Conservation (phyloP, 2,888 invertebrate species). For the Cataglyphis altisquamis region DNA sequence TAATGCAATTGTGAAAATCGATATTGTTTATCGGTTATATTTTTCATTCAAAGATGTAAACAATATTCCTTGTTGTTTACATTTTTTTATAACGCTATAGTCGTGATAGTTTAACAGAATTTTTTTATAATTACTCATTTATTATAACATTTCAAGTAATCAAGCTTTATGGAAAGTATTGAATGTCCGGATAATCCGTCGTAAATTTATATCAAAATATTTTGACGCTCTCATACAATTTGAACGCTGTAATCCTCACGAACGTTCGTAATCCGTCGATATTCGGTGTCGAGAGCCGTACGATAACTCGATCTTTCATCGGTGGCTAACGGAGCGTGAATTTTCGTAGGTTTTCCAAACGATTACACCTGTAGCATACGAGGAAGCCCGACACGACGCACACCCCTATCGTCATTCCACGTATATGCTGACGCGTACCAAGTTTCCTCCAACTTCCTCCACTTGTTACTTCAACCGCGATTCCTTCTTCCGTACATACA, state of each 20-base stretch:
- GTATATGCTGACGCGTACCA: slow-evolving; percentile 53
- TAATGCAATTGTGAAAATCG: neutral
- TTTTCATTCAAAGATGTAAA: too few species aligned
- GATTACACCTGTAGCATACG: slow-evolving; percentile 78
- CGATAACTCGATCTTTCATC: slow-evolving; percentile 27
- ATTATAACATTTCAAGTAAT: neutral
- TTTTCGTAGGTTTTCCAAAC: slow-evolving; percentile 79
- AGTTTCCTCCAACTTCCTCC: slow-evolving; percentile 64
- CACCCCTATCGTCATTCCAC: slow-evolving; percentile 40
- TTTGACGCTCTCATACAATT: neutral
- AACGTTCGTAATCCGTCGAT: slow-evolving; percentile 13
- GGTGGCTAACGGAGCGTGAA: slow-evolving; percentile 52
- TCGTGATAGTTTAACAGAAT: neutral
- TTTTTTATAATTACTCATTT: neutral
- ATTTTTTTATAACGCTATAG: neutral
- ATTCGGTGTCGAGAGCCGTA: slow-evolving; percentile 1
- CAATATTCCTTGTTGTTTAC: neutral
- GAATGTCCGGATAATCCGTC: neutral
- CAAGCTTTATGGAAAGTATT: neutral
- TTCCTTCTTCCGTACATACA: slow-evolving; percentile 68
- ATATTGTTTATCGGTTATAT: neutral
- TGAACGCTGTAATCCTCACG: neutral
- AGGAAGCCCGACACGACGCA: slow-evolving; percentile 20
- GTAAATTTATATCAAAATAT: slow-evolving; percentile 12
- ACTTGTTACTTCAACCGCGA: slow-evolving; percentile 75